Percentiles rank a stretch among this genome's conserved stretches.
Evolutionary conservation across 2,888 invertebrate genomes (phyloP).

Genomic region (Anoplius nigerrimus): DNA sequence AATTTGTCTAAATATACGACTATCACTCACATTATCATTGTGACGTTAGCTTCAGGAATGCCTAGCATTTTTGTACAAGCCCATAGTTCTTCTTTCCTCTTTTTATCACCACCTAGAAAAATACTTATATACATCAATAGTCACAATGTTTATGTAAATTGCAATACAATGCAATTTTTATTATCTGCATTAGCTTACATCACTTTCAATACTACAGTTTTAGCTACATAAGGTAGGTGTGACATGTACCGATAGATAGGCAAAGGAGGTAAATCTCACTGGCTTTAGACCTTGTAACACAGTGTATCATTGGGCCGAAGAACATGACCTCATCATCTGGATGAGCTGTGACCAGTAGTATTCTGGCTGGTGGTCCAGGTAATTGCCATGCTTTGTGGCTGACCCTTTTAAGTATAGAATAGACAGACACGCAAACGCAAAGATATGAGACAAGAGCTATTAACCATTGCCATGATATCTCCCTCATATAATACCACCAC

Average conservation of each 20-base stretch:
- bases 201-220: not conserved
- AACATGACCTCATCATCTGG: slow-evolving; percentile 99
- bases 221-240: not conserved
- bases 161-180: too few relatives aligned
- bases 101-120: slow-evolving; percentile 67
- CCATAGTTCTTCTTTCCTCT: slow-evolving; percentile 88
- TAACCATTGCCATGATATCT: slow-evolving; percentile 69
- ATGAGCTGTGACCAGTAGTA: slow-evolving; percentile 93
- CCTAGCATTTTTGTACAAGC: slow-evolving; percentile 88
- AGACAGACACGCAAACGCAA: slow-evolving; percentile 67
- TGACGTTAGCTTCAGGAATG: slow-evolving; percentile 85
- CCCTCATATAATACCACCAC: slow-evolving; percentile 70
- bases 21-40: slow-evolving; percentile 76
- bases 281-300: slow-evolving; percentile 80
- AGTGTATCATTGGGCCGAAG: slow-evolving; percentile 92
- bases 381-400: slow-evolving; percentile 70
- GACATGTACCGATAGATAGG: slow-evolving; percentile 84
- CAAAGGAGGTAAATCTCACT: slow-evolving; percentile 88
- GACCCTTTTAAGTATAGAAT: slow-evolving; percentile 65
- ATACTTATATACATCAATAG: slow-evolving; percentile 34
- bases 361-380: slow-evolving; percentile 76
- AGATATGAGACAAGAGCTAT: slow-evolving; percentile 66
- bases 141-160: not conserved
- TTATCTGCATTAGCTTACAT: not conserved
- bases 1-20: not conserved